phyloP scores from a whole-genome alignment of 2,797 vertebrate genomes.

The Gymnothorax javanicus region DNA sequence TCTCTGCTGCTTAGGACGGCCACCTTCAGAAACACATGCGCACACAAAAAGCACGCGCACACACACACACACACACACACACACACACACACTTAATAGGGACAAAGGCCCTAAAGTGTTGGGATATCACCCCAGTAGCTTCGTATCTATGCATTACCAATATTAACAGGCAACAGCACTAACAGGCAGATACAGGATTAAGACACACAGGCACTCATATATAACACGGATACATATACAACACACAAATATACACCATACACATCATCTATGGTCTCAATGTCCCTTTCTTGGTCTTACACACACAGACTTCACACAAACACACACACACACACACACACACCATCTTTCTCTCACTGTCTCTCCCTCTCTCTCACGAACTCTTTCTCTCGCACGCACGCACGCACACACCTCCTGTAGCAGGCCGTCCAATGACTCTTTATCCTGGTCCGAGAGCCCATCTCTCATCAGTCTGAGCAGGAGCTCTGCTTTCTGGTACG shows the following conservation, averaged over 20 bases:
- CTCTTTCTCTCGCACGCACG: conserved; percentile 27
- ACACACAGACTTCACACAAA: conserved; percentile 65
- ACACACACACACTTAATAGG: no score
- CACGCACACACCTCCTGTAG: conserved; percentile 77
- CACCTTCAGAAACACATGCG: conserved; percentile 69
- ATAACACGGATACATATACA: no score
- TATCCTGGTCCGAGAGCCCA: conserved; percentile 78
- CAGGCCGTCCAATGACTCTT: conserved; percentile 78
- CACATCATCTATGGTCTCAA: no score
- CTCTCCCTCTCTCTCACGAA: conserved; percentile 66
- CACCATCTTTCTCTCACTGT: neutral
- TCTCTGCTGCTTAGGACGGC: conserved; percentile 81
- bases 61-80: conserved; percentile 66
- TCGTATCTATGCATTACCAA: no score
- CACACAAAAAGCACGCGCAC: conserved; percentile 18
- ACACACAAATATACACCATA: no score
- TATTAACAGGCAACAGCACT: no score
- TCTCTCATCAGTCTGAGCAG: conserved; percentile 87
- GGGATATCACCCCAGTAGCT: no score
- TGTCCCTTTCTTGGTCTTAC: no score
- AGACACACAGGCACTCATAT: no score
- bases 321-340: neutral
- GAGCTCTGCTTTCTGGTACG: conserved; percentile 86
- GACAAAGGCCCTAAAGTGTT: no score
- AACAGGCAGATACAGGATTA: no score